A percentile compares a stretch with the other conserved stretches of the same genome.
Conservation (phyloP, 2,113 vertebrate genomes). For the Ceuthmochares aereus region DNA sequence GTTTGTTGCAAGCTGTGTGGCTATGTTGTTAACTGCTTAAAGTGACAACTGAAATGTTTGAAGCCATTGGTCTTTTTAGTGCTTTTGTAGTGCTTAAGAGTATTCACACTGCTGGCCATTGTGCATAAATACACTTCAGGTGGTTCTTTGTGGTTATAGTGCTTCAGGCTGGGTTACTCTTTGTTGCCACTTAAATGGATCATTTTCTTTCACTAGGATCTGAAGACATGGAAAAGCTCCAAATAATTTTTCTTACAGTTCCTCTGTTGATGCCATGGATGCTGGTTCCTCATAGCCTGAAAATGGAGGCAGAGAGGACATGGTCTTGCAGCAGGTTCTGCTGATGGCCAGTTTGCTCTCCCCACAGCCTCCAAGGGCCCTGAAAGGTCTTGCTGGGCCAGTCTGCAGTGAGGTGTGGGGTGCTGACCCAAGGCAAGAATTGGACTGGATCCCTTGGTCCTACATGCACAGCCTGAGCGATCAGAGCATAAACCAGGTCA, state of each 20-base stretch:
- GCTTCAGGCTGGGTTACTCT: not conserved
- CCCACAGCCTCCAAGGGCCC: not conserved
- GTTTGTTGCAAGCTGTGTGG: not conserved
- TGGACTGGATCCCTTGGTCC: not conserved
- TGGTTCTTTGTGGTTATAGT: not conserved
- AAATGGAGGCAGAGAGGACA: not conserved
- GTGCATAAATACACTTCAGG: fast-evolving
- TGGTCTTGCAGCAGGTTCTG: not conserved
- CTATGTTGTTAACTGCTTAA: not conserved
- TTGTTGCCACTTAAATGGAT: not conserved
- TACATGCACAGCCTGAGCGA: fast-evolving
- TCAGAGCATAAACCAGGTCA: not conserved
- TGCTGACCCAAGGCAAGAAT: not conserved
- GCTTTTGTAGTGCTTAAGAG: not conserved
- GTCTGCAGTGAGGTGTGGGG: fast-evolving
- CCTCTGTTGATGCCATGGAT: not conserved
- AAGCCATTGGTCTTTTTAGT: not conserved
- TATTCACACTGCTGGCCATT: not conserved
- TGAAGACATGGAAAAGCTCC: not conserved
- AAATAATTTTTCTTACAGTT: not conserved
- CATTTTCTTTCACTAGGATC: not conserved
- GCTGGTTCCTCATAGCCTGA: not conserved
- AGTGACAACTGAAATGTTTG: not conserved
- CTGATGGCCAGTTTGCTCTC: not conserved
- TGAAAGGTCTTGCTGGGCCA: not conserved